A percentile compares a stretch with the other conserved stretches of the same genome.
phyloP scores from a whole-genome alignment of 2,113 vertebrate genomes.

The Caranx melampygus region DNA sequence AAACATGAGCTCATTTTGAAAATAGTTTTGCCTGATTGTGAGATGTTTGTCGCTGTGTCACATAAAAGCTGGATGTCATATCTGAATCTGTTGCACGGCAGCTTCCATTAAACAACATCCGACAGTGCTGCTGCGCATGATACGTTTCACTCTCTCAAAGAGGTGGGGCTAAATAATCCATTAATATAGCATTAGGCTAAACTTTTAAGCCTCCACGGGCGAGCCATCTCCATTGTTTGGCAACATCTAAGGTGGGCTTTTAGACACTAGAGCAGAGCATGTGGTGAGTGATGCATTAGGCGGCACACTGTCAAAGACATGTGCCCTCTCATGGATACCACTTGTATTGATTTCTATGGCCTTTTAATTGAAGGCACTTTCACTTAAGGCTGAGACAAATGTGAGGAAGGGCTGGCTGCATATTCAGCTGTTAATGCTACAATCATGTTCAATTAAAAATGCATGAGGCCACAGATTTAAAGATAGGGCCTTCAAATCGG shows the following conservation, averaged over 20 bases:
- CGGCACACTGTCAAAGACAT: constrained; percentile 66
- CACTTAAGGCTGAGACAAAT: constrained; percentile 76
- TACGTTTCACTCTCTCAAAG: constrained; percentile 66
- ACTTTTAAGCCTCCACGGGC: constrained; percentile 76
- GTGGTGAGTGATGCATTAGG: constrained; percentile 78
- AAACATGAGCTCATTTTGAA: constrained; percentile 69
- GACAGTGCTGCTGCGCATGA: constrained; percentile 63
- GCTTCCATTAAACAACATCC: constrained; percentile 63
- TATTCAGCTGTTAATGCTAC: constrained; percentile 88
- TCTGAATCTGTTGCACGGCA: constrained; percentile 63
- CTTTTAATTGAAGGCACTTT: constrained; percentile 84
- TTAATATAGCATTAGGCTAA: constrained; percentile 76
- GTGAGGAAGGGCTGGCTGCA: constrained; percentile 76
- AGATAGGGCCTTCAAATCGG: constrained; percentile 80
- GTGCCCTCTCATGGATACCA: constrained; percentile 70
- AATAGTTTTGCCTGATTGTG: constrained; percentile 66
- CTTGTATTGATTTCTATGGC: constrained; percentile 82
- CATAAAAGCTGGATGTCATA: constrained; percentile 56
- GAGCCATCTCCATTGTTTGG: constrained; percentile 65
- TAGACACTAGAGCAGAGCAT: constrained; percentile 70
- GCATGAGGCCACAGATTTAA: constrained; percentile 85
- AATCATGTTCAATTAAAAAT: constrained; percentile 94
- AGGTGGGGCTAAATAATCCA: constrained; percentile 65
- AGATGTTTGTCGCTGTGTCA: constrained; percentile 69
- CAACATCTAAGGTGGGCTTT: constrained; percentile 72